These are phyloP conservation scores for Cyprinodon brontotheroides DNA, from an alignment of 2,113 vertebrate genomes.

Conservation along the genomic window DNA sequence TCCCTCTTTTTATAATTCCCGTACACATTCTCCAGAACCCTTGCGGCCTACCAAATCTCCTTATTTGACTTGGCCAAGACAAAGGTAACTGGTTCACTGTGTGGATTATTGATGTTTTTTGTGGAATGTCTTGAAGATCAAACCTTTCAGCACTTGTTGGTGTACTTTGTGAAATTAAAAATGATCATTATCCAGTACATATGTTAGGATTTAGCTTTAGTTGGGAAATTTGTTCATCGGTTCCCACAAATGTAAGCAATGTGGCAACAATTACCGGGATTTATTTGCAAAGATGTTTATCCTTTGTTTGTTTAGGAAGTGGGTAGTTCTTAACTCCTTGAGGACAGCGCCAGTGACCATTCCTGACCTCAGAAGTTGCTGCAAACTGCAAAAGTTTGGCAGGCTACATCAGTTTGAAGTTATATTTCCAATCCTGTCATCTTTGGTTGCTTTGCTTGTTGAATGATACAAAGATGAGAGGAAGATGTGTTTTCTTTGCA, in stretches of 20 bases:
- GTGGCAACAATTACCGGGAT: neutral
- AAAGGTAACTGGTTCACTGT: neutral
- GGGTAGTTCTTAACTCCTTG: neutral
- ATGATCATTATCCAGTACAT: neutral
- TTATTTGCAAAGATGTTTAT: slow-evolving; percentile 13
- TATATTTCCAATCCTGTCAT: neutral
- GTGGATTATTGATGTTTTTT: slow-evolving; percentile 5
- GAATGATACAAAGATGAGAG: slow-evolving; percentile 11
- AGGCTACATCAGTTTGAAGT: neutral
- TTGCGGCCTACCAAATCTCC: neutral
- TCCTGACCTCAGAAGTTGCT: neutral
- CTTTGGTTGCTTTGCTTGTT: slow-evolving; percentile 4
- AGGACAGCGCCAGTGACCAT: neutral
- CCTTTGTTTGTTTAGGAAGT: slow-evolving; percentile 6
- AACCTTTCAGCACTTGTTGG: neutral
- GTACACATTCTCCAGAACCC: neutral
- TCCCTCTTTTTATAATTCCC: neutral
- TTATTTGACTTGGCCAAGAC: neutral
- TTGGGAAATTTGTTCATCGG: slow-evolving; percentile 3
- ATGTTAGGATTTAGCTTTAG: neutral
- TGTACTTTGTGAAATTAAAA: neutral
- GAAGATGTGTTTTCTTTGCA: neutral
- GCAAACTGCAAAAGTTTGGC: neutral
- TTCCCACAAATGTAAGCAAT: slow-evolving; percentile 9
- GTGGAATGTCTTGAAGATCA: neutral